Evolutionary conservation across 92 coral and sea anemone species (phyloP), one percentile per base, ranked within the genome.

Genomic region (Micromussa lordhowensis): DNA sequence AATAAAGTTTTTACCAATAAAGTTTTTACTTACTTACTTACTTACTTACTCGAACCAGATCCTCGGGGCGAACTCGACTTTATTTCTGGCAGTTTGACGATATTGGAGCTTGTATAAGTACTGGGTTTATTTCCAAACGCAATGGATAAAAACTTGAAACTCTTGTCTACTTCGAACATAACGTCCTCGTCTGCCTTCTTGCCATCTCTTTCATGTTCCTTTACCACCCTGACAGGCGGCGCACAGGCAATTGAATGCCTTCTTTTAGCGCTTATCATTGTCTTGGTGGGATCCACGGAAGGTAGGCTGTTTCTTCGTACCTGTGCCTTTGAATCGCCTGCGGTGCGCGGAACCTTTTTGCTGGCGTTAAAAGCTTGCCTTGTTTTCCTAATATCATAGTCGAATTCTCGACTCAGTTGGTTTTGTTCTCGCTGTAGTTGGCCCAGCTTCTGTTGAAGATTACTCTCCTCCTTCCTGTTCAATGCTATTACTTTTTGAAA

Each of bases 141-240:
- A 54, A 80, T 19, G 48, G 72, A 59, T 31, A 80, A 57, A 80
- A 80, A 80, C 83, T 59, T 80, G 34, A 80, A 80, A 36, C 32
- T 13, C 72, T 57, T 80, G 1, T 80, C 54, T 49, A 80, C 59
- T 17, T 22, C 83, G 15, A 24, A 80, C 24, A 80, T 19, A n/a
- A 80, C 31, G 19, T 80, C 83, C 1, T 21, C 55, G 51, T 61
- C 36, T 4, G 34, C 72, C 32, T 80, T 26, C 48, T 61, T 80
- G 68, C 32, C 22, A 9, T 80, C 31, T 0, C 36, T 0, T 79
- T 57, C 75, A 70, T 5, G 54, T 32, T 34, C 51, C 12, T 19
- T 59, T 22, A 34, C 44, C 2, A 26, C 48, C 8, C 30, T 28
- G 35, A 64, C 35, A 14, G 31, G 2, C 40, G 66, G 63, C 18